Evolutionary conservation across 2,888 invertebrate genomes (phyloP), one percentile per base, ranked within the genome.

Genomic region (Sphinx pinastri): DNA sequence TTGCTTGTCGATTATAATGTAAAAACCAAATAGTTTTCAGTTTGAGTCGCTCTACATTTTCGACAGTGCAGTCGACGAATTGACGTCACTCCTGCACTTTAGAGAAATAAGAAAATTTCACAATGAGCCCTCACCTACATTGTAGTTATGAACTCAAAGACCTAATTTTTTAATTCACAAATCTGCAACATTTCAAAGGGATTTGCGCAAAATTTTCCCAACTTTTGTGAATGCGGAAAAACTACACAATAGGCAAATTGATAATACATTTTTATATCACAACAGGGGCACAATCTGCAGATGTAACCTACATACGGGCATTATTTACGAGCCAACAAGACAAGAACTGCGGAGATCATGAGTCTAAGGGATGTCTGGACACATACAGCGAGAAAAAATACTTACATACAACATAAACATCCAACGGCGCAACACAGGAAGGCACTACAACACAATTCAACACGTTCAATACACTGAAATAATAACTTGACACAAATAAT

Each of bases 401-500:
- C 67, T 70, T 13, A 70, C 67, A 47, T 63, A 19, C 60, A 60
- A 60, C 14, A 63, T 49, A 52, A 49, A 55, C 45, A 58, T 59
- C 52, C 58, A 58, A 59, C 25, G 67, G 7, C 38, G 52, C 38
- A 51, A n/a, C 16, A 58, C 52, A 59, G 49, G 55, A 55, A 68
- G 45, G 54, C 68, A 68, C 38, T 57, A 67, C 52, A 55, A 57
- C 66, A 70, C 59, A 67, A 57, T 31, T 58, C 51, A 57, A 16
- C 25, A 67, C 67, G 31, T 60, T 51, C n/a, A 70, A 38, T 16
- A 59, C 68, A 69, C 69, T 54, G 60, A 54, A 54, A 63, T 63
- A 60, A 68, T 13, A 47, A 69, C 60, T 69, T 52, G 51, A 70
- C 70, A 70, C 70, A 70, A 63, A 49, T 70, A 16, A 19, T 70